phyloP scores from a whole-genome alignment of 1,140 invertebrate species.

The roundworm (Caenorhabditis elegans) region DNA sequence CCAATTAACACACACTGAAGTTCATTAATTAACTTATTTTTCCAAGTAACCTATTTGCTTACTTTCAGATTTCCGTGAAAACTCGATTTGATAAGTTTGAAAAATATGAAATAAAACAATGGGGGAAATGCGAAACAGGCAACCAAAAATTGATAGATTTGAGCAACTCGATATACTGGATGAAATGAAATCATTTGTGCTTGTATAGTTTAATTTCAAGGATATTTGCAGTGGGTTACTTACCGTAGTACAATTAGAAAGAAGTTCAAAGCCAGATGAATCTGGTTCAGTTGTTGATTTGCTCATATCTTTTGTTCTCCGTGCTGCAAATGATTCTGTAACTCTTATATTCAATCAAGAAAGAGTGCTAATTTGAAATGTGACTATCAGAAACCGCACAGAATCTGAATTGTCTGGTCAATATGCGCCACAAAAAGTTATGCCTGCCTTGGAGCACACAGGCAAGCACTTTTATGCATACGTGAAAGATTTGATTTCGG shows the following conservation, averaged over 20 bases:
- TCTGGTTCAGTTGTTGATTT: too few relatives aligned
- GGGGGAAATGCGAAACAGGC: not conserved
- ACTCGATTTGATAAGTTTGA: not conserved
- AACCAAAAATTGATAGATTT: not conserved
- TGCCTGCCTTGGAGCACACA: too few relatives aligned
- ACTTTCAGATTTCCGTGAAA: not conserved
- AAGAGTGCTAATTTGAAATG: too few relatives aligned
- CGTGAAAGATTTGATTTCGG: too few relatives aligned
- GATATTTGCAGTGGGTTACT: not conserved
- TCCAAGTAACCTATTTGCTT: not conserved
- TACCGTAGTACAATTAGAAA: not conserved
- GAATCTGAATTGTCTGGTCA: too few relatives aligned
- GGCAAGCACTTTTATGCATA: too few relatives aligned
- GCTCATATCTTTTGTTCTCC: too few relatives aligned
- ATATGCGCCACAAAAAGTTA: too few relatives aligned
- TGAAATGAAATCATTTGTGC: not conserved
- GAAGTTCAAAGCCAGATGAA: too few relatives aligned
- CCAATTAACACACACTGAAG: not conserved
- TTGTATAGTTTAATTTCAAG: not conserved
- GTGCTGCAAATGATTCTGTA: too few relatives aligned
- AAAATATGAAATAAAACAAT: not conserved
- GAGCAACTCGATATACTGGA: not conserved
- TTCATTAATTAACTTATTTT: not conserved
- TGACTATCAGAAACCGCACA: too few relatives aligned
- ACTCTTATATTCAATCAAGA: too few relatives aligned